Evolutionary conservation across 2,113 vertebrate genomes (phyloP).

Genomic region (Lepidothrix coronata): DNA sequence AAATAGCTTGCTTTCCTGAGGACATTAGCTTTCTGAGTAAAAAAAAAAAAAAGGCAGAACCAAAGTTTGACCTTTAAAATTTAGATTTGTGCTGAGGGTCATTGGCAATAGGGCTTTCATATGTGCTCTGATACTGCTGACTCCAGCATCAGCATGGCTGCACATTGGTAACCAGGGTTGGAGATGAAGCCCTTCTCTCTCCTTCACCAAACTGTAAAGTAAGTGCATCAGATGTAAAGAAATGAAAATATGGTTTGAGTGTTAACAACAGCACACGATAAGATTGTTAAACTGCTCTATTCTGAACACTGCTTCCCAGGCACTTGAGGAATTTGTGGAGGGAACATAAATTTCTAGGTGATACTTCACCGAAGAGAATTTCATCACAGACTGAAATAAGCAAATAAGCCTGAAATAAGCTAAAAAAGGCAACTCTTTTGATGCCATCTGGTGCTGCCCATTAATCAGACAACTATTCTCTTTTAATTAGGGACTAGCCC

Average conservation of each 20-base stretch:
- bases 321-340: fast-evolving
- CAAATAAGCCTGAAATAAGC: not conserved
- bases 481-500: not conserved
- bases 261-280: fast-evolving
- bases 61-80: slow-evolving; percentile 27
- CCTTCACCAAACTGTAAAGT: not conserved
- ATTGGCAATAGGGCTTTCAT: not conserved
- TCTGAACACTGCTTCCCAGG: not conserved
- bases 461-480: slow-evolving; percentile 13
- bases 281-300: not conserved
- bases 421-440: not conserved
- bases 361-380: not conserved
- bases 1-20: not conserved
- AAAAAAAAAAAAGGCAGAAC: not conserved
- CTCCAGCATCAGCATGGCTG: fast-evolving
- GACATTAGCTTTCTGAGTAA: not conserved
- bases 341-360: not conserved
- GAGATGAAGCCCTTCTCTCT: not conserved
- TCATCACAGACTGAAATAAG: not conserved
- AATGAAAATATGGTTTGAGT: fast-evolving
- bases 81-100: not conserved
- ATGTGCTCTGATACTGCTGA: fast-evolving
- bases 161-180: not conserved
- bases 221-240: not conserved
- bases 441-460: slow-evolving; percentile 22